A percentile compares a stretch with the other conserved stretches of the same genome.
These are phyloP conservation scores for Cyphomyrus discorhynchus DNA, from an alignment of 2,113 vertebrate species.

Conservation along the genomic window DNA sequence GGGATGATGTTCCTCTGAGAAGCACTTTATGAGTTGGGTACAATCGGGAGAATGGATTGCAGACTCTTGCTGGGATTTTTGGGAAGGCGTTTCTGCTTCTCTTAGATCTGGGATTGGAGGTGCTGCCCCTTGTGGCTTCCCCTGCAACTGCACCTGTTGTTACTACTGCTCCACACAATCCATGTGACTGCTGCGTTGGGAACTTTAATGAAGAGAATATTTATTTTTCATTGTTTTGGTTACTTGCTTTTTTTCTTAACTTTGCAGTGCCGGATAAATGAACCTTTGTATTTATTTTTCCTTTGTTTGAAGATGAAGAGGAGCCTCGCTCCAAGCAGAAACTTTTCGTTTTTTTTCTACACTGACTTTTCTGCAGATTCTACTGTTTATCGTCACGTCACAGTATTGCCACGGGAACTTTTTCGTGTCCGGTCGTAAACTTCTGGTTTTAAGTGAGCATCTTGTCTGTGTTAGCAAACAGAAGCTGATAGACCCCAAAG, in stretches of 20 bases:
- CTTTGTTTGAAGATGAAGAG: slow-evolving; percentile 17
- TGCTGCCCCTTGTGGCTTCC: slow-evolving; percentile 29
- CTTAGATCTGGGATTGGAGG: slow-evolving; percentile 28
- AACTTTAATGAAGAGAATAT: slow-evolving; percentile 39
- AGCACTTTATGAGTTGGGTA: slow-evolving; percentile 71
- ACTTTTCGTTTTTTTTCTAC: neutral
- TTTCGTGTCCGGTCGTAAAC: neutral
- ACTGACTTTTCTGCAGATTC: neutral
- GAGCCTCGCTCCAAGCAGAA: neutral
- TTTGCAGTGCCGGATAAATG: slow-evolving; percentile 48
- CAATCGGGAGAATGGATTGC: slow-evolving; percentile 55
- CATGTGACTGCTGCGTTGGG: slow-evolving; percentile 29
- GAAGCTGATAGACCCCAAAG: slow-evolving; percentile 24
- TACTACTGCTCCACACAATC: slow-evolving; percentile 43
- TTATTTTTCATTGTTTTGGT: slow-evolving; percentile 27
- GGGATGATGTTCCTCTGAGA: slow-evolving; percentile 49
- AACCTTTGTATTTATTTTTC: slow-evolving; percentile 37
- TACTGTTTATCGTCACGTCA: neutral
- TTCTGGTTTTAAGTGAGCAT: slow-evolving; percentile 19
- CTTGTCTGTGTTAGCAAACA: slow-evolving; percentile 21
- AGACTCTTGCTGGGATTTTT: slow-evolving; percentile 29
- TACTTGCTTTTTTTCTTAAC: slow-evolving; percentile 43
- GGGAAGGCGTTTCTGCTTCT: slow-evolving; percentile 27
- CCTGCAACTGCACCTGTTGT: slow-evolving; percentile 29
- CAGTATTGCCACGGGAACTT: slow-evolving; percentile 21